Evolutionary conservation across 2,113 vertebrate genomes (phyloP).

Genomic region (Bubo scandiacus): DNA sequence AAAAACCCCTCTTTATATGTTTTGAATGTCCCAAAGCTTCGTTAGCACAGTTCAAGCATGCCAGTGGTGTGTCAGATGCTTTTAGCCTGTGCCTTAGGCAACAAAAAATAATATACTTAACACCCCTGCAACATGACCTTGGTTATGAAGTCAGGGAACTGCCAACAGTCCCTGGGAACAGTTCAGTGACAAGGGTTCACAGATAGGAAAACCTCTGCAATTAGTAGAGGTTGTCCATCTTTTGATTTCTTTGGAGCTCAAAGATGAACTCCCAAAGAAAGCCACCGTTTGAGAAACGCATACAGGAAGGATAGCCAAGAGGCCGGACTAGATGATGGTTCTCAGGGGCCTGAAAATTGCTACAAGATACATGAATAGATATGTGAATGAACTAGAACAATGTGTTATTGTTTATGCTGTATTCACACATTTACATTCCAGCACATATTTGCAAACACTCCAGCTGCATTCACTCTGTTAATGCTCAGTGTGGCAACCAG

Average conservation of each 20-base stretch:
- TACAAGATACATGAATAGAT: slow-evolving; percentile 47
- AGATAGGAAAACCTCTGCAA: neutral
- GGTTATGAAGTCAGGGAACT: neutral
- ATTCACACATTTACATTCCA: slow-evolving; percentile 58
- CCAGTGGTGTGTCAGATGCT: neutral
- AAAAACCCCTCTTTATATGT: neutral
- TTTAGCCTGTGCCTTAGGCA: neutral
- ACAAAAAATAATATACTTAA: neutral
- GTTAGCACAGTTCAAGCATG: neutral
- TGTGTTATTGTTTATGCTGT: slow-evolving; percentile 45
- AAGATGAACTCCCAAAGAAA: slow-evolving; percentile 6
- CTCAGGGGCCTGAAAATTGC: slow-evolving; percentile 51
- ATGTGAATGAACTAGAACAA: slow-evolving; percentile 55
- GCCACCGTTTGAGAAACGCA: neutral
- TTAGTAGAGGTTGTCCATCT: slow-evolving; percentile 13
- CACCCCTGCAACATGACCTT: neutral
- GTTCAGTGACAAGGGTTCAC: neutral
- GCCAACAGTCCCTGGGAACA: neutral
- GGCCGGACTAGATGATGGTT: neutral
- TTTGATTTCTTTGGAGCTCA: neutral
- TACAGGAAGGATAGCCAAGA: neutral
- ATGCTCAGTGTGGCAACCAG: slow-evolving; percentile 9
- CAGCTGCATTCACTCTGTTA: slow-evolving; percentile 48
- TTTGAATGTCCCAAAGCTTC: neutral
- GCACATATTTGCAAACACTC: slow-evolving; percentile 64